Evolutionary conservation across 2,113 vertebrate genomes (phyloP).

Genomic region (Spermophilus dauricus): DNA sequence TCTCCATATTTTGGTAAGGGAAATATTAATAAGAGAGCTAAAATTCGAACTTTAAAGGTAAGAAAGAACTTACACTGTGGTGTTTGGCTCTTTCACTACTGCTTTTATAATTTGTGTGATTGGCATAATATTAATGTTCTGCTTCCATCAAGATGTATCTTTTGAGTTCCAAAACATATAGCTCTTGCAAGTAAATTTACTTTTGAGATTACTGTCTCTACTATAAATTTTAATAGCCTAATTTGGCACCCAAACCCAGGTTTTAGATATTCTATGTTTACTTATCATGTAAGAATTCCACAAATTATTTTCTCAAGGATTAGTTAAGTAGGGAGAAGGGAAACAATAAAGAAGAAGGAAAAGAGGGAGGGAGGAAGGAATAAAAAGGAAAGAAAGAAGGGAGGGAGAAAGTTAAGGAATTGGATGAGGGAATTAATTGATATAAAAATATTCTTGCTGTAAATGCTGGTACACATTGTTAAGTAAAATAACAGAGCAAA

Average conservation of each 20-base stretch:
- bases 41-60: background rate
- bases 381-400: background rate
- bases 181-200: slow-evolving; percentile 9
- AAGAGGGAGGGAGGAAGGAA: too few species aligned
- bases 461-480: background rate
- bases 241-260: background rate
- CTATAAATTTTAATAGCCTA: background rate
- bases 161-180: background rate
- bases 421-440: too few species aligned
- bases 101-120: background rate
- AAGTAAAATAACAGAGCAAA: background rate
- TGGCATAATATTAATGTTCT: background rate
- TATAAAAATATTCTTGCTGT: background rate
- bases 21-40: background rate
- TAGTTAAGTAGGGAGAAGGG: background rate
- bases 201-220: background rate
- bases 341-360: background rate
- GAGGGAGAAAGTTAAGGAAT: too few species aligned
- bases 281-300: background rate
- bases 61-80: background rate
- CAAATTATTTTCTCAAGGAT: background rate
- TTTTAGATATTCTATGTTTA: background rate
- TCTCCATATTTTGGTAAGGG: background rate
- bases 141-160: background rate
- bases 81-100: background rate